Evolutionary conservation across 2,113 vertebrate genomes (phyloP).

Genomic region (Passer domesticus): DNA sequence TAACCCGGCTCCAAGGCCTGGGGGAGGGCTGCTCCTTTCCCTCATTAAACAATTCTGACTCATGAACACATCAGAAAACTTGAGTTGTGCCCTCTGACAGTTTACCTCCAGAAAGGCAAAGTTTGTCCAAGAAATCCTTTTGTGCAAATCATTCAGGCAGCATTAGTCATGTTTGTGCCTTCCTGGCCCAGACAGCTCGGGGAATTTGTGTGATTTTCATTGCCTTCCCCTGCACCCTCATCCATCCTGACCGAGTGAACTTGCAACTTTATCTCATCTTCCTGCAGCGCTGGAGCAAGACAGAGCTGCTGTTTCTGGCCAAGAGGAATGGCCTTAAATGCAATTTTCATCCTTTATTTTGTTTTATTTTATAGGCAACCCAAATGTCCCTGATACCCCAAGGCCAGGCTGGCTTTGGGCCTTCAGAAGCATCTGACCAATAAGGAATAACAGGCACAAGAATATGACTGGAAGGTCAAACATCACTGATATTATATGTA

Average conservation of each 20-base stretch:
- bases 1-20: not conserved
- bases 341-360: not conserved
- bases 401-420: fast-evolving
- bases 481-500: not conserved
- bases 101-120: constrained; percentile 9
- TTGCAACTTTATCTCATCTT: constrained; percentile 7
- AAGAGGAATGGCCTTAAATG: not conserved
- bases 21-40: not conserved
- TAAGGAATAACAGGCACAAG: not conserved
- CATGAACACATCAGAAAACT: constrained; percentile 16
- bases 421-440: not conserved
- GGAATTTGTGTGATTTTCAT: not conserved
- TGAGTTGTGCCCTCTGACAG: not conserved
- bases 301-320: not conserved
- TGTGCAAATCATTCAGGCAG: not conserved
- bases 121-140: constrained; percentile 23
- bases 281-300: not conserved
- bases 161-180: not conserved
- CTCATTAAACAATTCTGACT: constrained; percentile 40
- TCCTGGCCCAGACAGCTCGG: not conserved
- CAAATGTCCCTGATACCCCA: not conserved
- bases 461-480: not conserved
- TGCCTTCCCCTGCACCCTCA: not conserved
- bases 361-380: not conserved
- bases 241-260: not conserved